Base-by-base conservation (phyloP, 2,797 vertebrate species). In the Ceyx erithaca region DNA sequence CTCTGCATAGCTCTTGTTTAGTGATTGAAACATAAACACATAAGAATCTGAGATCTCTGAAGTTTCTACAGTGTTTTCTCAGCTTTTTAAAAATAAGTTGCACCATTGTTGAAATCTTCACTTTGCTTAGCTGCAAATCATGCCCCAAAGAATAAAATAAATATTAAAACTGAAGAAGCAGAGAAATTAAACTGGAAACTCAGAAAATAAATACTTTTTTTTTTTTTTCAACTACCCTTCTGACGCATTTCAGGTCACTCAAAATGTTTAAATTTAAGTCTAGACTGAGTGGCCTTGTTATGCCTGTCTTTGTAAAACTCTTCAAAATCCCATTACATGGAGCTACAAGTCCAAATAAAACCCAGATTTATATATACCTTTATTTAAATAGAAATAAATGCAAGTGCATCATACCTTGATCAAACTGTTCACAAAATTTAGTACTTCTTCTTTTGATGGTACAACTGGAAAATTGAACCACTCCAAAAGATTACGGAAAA, bases 401-500 rank as follows among this genome's bases (percentile, higher is more conserved):
- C 37, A 51, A 63, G 13, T 33, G 68, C 4, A 15, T 17, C 37
- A 51, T 98, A 99, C 99, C 98, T 99, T 98, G 72, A 98, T 97
- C 92, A 99, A 92, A 21, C 72, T 97, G 90, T 71, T 96, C 77
- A 99, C 91, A 95, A 99, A 95, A 80, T 96, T 94, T 43, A 99
- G 97, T 20, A 98, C 98, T 71, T 99, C 98, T 28, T 98, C 98
- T 90, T 98, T 98, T 98, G 99, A 96, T 15, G 99, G 98, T 41
- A 98, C 98, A 1, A 98, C 96, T 3, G 99, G 98, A 92, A 99
- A 99, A 95, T 99, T 99, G 97, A 99, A 99, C 99, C 99, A 99
- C 69, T 99, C 98, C 84, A 99, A 97, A 55, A 99, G 97, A 86
- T 96, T 97, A 66, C 97, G 82, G 78, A 99, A 98, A 68, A 99